These are phyloP conservation scores for Ammodytes dubius DNA, from an alignment of 2,113 vertebrate species.

Conservation along the genomic window DNA sequence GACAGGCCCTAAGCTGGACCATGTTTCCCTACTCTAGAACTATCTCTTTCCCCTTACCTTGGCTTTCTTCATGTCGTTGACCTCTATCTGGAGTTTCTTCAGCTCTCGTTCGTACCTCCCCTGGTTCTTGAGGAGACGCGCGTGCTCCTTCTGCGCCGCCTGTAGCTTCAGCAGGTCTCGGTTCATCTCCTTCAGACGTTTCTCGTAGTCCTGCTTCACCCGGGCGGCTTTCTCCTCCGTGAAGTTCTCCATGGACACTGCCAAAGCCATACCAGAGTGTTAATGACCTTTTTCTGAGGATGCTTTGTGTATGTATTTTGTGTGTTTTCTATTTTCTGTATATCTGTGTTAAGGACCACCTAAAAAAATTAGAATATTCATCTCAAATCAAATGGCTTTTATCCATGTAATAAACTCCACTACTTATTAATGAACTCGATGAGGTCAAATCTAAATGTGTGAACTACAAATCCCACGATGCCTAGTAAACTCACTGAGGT, in stretches of 20 bases:
- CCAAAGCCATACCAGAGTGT: not conserved
- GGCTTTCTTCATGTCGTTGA: constrained; percentile 98
- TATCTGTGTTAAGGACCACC: too few species aligned
- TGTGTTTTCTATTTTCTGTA: too few species aligned
- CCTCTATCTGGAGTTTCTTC: constrained; percentile 93
- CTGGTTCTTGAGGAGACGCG: constrained; percentile 96
- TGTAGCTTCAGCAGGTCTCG: constrained; percentile 95
- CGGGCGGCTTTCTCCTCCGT: constrained; percentile 96
- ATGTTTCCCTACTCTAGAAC: not conserved
- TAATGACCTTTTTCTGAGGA: not conserved
- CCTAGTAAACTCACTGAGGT: constrained; percentile 89
- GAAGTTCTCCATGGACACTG: constrained; percentile 96
- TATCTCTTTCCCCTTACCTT: constrained; percentile 85
- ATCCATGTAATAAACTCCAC: not conserved
- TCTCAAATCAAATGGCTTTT: not conserved
- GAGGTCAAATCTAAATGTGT: too few species aligned
- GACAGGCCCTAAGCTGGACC: constrained; percentile 1
- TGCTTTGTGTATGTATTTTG: not conserved
- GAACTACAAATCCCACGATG: not conserved
- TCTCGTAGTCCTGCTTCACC: constrained; percentile 96
- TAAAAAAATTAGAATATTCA: too few species aligned
- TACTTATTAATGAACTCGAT: not conserved
- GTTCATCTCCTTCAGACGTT: constrained; percentile 97
- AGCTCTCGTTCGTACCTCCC: constrained; percentile 94
- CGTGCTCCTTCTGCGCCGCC: constrained; percentile 94